Conservation (phyloP, 2,888 invertebrate species). For the Phengaris alcon region DNA sequence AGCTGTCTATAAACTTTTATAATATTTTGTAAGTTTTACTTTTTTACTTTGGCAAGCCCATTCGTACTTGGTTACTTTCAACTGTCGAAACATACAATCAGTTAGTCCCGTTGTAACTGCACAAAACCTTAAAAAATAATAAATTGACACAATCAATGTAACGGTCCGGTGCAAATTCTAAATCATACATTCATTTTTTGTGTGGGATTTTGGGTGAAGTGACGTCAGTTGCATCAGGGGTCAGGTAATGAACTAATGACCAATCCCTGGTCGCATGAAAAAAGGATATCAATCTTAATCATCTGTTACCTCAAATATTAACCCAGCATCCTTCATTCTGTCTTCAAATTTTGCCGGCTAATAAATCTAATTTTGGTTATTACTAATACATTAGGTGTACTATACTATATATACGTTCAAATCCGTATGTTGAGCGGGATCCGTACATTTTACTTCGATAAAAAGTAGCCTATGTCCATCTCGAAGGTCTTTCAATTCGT, state of each 20-base stretch:
- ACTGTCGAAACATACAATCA: not conserved
- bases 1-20: too few species aligned
- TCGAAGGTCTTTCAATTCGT: too few species aligned
- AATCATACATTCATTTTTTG: conserved; percentile 26
- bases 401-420: not conserved
- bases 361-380: conserved; percentile 37
- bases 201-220: conserved; percentile 38
- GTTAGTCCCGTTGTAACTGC: conserved; percentile 5
- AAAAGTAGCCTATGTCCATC: conserved; percentile 1
- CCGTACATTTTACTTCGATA: not conserved
- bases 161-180: conserved; percentile 23
- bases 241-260: conserved; percentile 65
- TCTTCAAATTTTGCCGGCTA: conserved; percentile 33
- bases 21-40: too few species aligned
- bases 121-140: conserved; percentile 14
- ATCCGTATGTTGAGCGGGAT: not conserved
- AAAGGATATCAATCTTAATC: conserved; percentile 68
- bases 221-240: conserved; percentile 52
- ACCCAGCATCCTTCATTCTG: conserved; percentile 34
- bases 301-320: conserved; percentile 53
- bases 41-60: too few species aligned
- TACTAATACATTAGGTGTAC: conserved; percentile 17
- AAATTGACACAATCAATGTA: conserved; percentile 27
- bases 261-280: conserved; percentile 57
- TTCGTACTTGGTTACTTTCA: too few species aligned